Percentiles rank a stretch among this genome's conserved stretches.
Conservation (phyloP, 2,888 invertebrate genomes). For the Pseudococcus jackbeardsleyi region DNA sequence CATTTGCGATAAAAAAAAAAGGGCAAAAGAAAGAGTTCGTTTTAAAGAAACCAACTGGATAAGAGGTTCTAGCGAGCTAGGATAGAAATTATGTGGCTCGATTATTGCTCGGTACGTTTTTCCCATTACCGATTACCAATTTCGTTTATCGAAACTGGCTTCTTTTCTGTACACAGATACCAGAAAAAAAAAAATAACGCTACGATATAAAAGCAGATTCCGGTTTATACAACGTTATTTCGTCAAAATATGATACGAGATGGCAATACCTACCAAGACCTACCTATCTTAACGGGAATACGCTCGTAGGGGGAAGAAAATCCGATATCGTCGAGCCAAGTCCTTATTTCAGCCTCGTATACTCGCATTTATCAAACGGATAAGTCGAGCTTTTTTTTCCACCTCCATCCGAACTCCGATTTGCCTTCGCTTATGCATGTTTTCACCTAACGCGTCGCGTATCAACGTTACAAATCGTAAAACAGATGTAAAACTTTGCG, state of each 20-base stretch:
- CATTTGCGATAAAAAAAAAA: background rate
- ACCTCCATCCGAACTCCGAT: background rate
- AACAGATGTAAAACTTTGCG: slow-evolving; percentile 15
- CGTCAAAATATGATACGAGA: slow-evolving; percentile 33
- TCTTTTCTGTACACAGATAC: background rate
- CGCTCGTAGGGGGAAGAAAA: background rate
- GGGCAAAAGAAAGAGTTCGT: background rate
- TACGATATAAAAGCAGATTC: slow-evolving; percentile 24
- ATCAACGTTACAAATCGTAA: slow-evolving; percentile 38
- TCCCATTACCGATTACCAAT: slow-evolving; percentile 44
- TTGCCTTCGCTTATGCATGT: background rate
- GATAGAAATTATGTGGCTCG: slow-evolving; percentile 22
- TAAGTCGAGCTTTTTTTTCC: background rate
- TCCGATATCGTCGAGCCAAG: slow-evolving; percentile 33
- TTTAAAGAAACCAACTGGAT: background rate
- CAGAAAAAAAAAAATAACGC: background rate
- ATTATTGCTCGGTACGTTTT: background rate
- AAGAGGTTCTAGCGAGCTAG: background rate
- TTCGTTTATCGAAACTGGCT: slow-evolving; percentile 5
- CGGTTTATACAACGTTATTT: slow-evolving; percentile 34
- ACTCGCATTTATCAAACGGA: slow-evolving; percentile 36
- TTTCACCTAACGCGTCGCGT: slow-evolving; percentile 23
- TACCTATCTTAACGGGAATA: background rate
- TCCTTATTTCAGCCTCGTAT: slow-evolving; percentile 16
- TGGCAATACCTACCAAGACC: background rate